Percentiles rank a stretch among this genome's conserved stretches.
Evolutionary conservation across 2,888 invertebrate genomes (phyloP).

Genomic region (Adineta ricciae): DNA sequence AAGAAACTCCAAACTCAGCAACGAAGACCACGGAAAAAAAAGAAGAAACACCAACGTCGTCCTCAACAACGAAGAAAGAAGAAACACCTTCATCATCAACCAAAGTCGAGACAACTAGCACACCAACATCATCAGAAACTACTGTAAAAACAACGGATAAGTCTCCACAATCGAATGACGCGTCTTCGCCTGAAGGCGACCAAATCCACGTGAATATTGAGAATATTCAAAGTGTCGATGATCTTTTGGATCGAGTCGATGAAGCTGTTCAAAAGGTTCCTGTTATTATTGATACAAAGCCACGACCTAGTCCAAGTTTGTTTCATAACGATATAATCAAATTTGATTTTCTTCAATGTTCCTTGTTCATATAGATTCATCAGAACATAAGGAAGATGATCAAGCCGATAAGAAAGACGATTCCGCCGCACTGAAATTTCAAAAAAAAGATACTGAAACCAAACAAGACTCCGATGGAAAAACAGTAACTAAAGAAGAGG

Average conservation of each 20-base stretch:
- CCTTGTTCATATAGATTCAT: not conserved
- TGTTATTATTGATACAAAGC: not conserved
- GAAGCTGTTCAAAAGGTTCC: not conserved
- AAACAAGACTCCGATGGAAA: not conserved
- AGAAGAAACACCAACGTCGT: too few species aligned
- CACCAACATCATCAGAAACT: not conserved
- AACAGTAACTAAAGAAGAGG: not conserved
- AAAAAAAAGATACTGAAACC: not conserved
- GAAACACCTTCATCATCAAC: too few species aligned
- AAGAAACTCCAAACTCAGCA: too few species aligned
- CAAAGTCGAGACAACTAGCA: too few species aligned
- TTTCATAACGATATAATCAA: not conserved
- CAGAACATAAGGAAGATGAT: not conserved
- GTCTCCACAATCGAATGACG: not conserved
- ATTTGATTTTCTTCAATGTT: not conserved
- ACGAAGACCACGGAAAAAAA: too few species aligned
- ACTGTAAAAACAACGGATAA: not conserved
- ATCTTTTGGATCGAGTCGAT: not conserved
- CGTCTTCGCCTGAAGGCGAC: not conserved
- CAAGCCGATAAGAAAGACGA: not conserved
- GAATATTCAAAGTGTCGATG: not conserved
- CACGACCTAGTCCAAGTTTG: not conserved
- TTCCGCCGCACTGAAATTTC: not conserved
- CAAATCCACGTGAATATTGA: not conserved
- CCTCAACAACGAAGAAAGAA: too few species aligned